These are phyloP conservation scores for Himalopsyche tibetana DNA, from an alignment of 2,888 invertebrate genomes.

Conservation along the genomic window DNA sequence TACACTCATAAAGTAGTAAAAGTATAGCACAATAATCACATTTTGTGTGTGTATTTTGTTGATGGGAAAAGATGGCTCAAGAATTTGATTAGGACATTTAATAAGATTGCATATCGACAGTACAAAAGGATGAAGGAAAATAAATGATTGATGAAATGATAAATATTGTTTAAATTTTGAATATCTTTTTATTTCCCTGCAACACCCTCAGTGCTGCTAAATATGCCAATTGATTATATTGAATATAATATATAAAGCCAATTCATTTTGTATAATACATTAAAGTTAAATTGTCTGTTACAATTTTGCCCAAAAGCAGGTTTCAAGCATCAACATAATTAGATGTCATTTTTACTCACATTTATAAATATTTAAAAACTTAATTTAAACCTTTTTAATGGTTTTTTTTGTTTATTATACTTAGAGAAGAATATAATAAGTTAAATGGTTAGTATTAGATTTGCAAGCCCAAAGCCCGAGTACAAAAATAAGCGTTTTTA, in stretches of 20 bases:
- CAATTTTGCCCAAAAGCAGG: slow-evolving; percentile 13
- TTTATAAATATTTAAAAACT: slow-evolving; percentile 35
- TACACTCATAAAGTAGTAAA: no score
- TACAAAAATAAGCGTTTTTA: slow-evolving; percentile 40
- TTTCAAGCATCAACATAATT: slow-evolving; percentile 13
- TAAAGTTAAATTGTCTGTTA: slow-evolving; percentile 5
- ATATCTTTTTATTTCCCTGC: slow-evolving; percentile 46
- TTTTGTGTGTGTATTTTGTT: no score
- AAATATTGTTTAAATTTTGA: slow-evolving; percentile 48
- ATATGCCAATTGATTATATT: slow-evolving; percentile 36
- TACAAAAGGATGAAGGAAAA: slow-evolving; percentile 47
- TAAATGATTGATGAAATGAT: slow-evolving; percentile 53
- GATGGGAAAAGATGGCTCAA: no score
- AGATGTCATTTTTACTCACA: not conserved
- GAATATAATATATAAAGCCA: slow-evolving; percentile 11
- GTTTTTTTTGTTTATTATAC: not conserved
- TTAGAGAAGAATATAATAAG: not conserved
- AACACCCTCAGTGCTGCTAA: slow-evolving; percentile 10
- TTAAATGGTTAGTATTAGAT: slow-evolving; percentile 21
- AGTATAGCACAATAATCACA: no score
- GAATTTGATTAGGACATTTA: not conserved
- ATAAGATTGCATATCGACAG: not conserved
- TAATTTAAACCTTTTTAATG: slow-evolving; percentile 1
- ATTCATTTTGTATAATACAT: slow-evolving; percentile 30
- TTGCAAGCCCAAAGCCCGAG: slow-evolving; percentile 24